Evolutionary conservation across 2,797 vertebrate genomes (phyloP), one percentile per base, ranked within the genome.

Genomic region (Bradypus variegatus): DNA sequence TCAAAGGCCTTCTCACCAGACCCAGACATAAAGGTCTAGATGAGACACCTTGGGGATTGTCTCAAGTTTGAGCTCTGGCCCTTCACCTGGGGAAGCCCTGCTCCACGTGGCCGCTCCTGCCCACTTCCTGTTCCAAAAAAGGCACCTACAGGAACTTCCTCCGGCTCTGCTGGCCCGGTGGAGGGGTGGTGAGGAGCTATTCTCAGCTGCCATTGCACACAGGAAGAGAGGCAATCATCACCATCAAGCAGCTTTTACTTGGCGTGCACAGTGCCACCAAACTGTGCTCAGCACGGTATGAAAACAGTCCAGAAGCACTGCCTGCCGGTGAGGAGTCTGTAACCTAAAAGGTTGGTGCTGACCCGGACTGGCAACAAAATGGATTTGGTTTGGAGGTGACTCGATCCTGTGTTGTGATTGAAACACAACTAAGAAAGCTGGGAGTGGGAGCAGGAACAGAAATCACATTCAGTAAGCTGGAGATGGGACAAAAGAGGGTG

Each of bases 381-480:
- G 53, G 67, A 36, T 8, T 60, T 58, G 50, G 58, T 27, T 15
- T 31, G 10, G n/a, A 62, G 62, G 67, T 41, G 55, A n/a, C 33
- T 33, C 1, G 2, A 84, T 21, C 33, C n/a, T 3, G 14, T 4
- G 18, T 16, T 0, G 0, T 2, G 53, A 86, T 36, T 33, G 36
- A 87, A 84, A 41, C 31, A 36, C 31, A 78, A 9, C 55, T 16
- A 60, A 50, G 60, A 90, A 84, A 80, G 21, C 18, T n/a, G 45
- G 7, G 80, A 16, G 21, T 76, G n/a, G 31, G 13, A 55, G 36
- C 70, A 64, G 48, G 75, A 29, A 77, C 11, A 58, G 80, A 86
- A 58, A 41, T 31, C 1, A 3, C 8, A 13, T 31, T 69, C 72
- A 75, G 8, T 12, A 89, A 60, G 29, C n/a, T 33, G 6, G 53